Conservation (phyloP, 2,888 invertebrate species). For the Tryphoninae sp. region DNA sequence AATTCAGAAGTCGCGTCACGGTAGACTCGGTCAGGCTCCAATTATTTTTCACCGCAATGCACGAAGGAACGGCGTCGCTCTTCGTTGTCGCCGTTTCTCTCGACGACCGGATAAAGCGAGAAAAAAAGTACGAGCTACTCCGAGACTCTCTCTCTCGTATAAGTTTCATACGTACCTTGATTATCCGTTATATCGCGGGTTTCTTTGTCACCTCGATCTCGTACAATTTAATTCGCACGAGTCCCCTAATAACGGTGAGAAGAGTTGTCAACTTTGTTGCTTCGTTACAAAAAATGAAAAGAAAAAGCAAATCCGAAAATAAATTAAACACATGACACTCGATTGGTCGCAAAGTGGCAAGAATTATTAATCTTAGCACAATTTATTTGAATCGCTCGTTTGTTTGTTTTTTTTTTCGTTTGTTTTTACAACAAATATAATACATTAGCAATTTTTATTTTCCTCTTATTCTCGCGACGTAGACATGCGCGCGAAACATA, state of each 20-base stretch:
- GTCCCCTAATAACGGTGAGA: background rate
- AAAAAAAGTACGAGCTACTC: slow-evolving; percentile 42
- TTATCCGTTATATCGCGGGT: slow-evolving; percentile 36
- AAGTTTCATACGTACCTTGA: slow-evolving; percentile 24
- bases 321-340: slow-evolving; percentile 3
- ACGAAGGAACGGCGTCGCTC: slow-evolving; percentile 27
- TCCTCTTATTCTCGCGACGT: slow-evolving; percentile 33
- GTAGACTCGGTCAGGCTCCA: slow-evolving; percentile 72
- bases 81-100: slow-evolving; percentile 53
- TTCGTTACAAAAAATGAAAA: background rate
- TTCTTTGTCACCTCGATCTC: slow-evolving; percentile 20
- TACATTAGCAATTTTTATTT: slow-evolving; percentile 57
- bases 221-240: slow-evolving; percentile 24
- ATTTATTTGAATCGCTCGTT: slow-evolving; percentile 50
- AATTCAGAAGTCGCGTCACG: slow-evolving; percentile 47
- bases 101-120: slow-evolving; percentile 59
- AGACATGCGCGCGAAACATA: slow-evolving; percentile 35
- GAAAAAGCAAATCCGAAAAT: background rate
- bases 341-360: background rate
- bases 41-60: slow-evolving; percentile 64
- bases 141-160: slow-evolving; percentile 28
- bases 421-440: slow-evolving; percentile 63
- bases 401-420: background rate
- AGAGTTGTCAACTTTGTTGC: background rate
- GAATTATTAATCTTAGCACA: slow-evolving; percentile 39